phyloP scores from a whole-genome alignment of 2,888 invertebrate genomes.

The Dolichopus griseipennis region DNA sequence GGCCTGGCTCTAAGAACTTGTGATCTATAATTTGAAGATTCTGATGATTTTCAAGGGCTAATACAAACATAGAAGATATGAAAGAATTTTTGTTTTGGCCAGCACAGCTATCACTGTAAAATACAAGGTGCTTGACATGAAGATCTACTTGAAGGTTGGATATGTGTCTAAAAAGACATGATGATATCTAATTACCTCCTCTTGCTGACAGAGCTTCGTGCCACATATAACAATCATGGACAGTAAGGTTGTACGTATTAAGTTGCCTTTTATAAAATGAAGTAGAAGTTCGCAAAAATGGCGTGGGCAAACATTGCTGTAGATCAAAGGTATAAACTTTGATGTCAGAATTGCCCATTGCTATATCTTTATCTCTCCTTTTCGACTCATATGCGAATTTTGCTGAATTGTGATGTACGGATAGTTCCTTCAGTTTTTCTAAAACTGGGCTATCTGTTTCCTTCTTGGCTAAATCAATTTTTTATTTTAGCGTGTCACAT shows the following conservation, averaged over 20 bases:
- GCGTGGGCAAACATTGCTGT: slow-evolving; percentile 22
- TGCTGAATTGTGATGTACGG: slow-evolving; percentile 5
- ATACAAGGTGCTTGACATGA: slow-evolving; percentile 15
- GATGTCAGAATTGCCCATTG: background rate
- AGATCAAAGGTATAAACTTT: slow-evolving; percentile 19
- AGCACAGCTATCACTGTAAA: slow-evolving; percentile 21
- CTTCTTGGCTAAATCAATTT: slow-evolving; percentile 13
- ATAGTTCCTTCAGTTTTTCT: slow-evolving; percentile 4
- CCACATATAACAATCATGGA: slow-evolving; percentile 23
- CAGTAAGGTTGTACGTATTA: slow-evolving; percentile 21
- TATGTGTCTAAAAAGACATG: slow-evolving; percentile 19
- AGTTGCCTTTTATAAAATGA: slow-evolving; percentile 21
- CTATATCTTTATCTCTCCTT: slow-evolving; percentile 17
- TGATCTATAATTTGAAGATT: background rate
- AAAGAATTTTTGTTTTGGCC: slow-evolving; percentile 22
- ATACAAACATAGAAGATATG: slow-evolving; percentile 18
- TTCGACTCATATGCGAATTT: slow-evolving; percentile 5
- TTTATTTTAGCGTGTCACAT: slow-evolving; percentile 21
- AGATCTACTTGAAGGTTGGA: slow-evolving; percentile 10
- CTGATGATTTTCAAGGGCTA: slow-evolving; percentile 11
- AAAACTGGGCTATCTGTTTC: slow-evolving; percentile 13
- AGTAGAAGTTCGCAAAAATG: slow-evolving; percentile 18
- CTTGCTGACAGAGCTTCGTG: slow-evolving; percentile 21
- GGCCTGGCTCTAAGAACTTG: background rate
- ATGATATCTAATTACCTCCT: slow-evolving; percentile 21